These are phyloP conservation scores for Cylindroiulus punctatus DNA, from an alignment of 2,888 invertebrate genomes.

Conservation along the genomic window DNA sequence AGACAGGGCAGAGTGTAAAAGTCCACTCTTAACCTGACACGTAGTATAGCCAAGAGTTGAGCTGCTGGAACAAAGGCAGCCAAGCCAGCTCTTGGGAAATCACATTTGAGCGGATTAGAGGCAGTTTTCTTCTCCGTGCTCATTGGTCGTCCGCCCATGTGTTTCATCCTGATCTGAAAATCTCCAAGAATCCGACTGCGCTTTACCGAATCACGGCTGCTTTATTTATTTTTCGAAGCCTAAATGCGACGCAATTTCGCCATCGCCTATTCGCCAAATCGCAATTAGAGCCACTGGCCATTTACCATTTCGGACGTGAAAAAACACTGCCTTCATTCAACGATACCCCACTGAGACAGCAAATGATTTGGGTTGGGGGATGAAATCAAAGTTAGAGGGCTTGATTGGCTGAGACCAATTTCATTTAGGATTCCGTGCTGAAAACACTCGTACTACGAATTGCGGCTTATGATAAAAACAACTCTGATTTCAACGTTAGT, in stretches of 20 bases:
- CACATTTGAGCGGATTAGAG: background rate
- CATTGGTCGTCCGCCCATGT: background rate
- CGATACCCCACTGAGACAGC: background rate
- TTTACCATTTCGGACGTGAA: background rate
- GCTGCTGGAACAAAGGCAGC: background rate
- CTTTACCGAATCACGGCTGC: background rate
- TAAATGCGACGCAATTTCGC: background rate
- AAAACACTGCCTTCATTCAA: background rate
- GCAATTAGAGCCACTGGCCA: conserved; percentile 16
- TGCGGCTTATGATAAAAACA: background rate
- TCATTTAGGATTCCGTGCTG: conserved; percentile 11
- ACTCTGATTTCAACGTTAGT: background rate
- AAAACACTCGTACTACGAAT: background rate
- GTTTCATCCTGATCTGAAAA: background rate
- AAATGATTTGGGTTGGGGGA: background rate
- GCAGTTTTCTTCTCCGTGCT: background rate
- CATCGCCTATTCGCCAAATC: background rate
- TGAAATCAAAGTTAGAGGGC: conserved; percentile 28
- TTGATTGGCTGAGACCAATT: conserved; percentile 12
- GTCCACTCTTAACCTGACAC: no score
- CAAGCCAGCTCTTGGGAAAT: background rate
- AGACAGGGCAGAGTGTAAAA: no score
- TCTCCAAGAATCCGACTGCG: background rate
- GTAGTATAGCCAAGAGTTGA: background rate
- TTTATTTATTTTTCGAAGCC: background rate